A percentile compares a stretch with the other conserved stretches of the same genome.
Evolutionary conservation across 1,140 invertebrate genomes (phyloP).

Genomic region (Dreissena rostriformis): DNA sequence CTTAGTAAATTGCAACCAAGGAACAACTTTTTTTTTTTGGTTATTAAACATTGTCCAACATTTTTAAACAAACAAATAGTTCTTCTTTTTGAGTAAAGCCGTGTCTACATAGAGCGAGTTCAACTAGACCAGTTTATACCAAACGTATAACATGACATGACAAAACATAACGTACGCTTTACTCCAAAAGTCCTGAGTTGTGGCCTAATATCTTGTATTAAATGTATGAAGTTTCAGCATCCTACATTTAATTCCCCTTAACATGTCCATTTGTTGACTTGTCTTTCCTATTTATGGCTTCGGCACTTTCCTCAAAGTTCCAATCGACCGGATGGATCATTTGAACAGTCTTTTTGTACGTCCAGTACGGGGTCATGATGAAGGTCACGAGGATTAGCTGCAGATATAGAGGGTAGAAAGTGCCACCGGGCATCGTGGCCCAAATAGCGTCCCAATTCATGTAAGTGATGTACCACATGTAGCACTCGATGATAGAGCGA

Average conservation of each 20-base stretch:
- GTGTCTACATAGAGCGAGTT: no score
- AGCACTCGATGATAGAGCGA: conserved; percentile 60
- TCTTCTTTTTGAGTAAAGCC: no score
- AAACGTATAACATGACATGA: no score
- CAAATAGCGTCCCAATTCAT: conserved; percentile 55
- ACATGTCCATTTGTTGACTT: not conserved
- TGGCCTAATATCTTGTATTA: not conserved
- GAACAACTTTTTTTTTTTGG: no score
- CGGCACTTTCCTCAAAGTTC: conserved; percentile 53
- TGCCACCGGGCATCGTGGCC: conserved; percentile 49
- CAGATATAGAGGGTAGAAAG: conserved; percentile 51
- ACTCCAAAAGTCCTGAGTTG: not conserved
- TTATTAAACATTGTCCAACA: no score
- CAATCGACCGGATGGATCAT: conserved; percentile 59
- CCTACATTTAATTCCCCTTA: not conserved
- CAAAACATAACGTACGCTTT: not conserved
- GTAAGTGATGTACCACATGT: conserved; percentile 56
- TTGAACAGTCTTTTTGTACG: conserved; percentile 64
- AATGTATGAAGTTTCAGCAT: not conserved
- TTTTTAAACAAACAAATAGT: no score
- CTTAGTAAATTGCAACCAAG: no score
- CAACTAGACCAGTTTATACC: no score
- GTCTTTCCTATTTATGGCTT: not conserved
- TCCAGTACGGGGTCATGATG: conserved; percentile 69
- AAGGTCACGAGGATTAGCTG: conserved; percentile 52